A percentile compares a stretch with the other conserved stretches of the same genome.
Conservation (phyloP, 2,888 invertebrate species). For the Peribatodes rhomboidaria region DNA sequence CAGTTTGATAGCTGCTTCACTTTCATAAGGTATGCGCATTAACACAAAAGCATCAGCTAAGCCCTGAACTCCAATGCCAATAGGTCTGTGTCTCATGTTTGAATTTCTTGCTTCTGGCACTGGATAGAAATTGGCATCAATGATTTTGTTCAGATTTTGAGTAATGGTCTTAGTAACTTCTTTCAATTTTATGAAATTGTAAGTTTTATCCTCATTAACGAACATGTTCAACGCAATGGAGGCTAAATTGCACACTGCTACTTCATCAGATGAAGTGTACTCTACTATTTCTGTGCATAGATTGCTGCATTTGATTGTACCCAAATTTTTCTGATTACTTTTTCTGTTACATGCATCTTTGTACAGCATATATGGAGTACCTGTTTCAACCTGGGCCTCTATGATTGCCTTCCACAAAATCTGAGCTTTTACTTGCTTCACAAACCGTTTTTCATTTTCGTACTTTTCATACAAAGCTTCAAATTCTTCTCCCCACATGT, state of each 20-base stretch:
- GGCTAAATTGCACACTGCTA: constrained; percentile 99
- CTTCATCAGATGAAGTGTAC: constrained; percentile 96
- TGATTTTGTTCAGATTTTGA: constrained; percentile 97
- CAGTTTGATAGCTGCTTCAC: constrained; percentile 92
- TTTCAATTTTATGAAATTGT: constrained; percentile 95
- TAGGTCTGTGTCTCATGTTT: constrained; percentile 94
- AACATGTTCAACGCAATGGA: constrained; percentile 99
- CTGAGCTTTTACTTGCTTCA: constrained; percentile 92
- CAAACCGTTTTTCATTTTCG: constrained; percentile 91
- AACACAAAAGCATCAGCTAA: constrained; percentile 98
- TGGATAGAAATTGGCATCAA: constrained; percentile 98
- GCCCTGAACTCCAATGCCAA: constrained; percentile 98
- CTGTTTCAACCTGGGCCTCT: constrained; percentile 98
- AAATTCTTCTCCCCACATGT: constrained; percentile 98
- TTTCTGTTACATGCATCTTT: constrained; percentile 99
- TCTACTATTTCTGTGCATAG: constrained; percentile 99
- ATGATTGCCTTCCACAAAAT: constrained; percentile 97
- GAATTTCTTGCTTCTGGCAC: constrained; percentile 95
- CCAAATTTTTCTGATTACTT: constrained; percentile 99
- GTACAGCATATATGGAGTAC: constrained; percentile 98
- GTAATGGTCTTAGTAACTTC: constrained; percentile 95
- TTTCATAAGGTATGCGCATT: constrained; percentile 97
- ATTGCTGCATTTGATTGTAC: constrained; percentile 99
- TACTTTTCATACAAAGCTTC: constrained; percentile 95
- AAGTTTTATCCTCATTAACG: constrained; percentile 92